Percentiles rank a stretch among this genome's conserved stretches.
Evolutionary conservation across 2,888 invertebrate species (phyloP).

Genomic region (Allolobophora icterica): DNA sequence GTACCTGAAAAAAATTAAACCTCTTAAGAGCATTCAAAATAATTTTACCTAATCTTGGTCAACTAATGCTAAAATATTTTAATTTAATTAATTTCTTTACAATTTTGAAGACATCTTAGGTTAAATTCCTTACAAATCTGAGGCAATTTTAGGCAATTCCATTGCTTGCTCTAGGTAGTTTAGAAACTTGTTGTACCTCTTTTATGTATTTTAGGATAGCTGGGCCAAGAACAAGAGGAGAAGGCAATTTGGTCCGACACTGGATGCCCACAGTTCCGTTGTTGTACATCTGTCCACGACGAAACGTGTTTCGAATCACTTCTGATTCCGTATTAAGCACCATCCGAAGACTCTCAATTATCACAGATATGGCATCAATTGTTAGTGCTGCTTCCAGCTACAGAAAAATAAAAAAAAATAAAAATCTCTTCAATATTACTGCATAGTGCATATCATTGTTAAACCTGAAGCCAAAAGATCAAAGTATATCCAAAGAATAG

Average conservation of each 20-base stretch:
- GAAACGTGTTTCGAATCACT: slow-evolving; percentile 69
- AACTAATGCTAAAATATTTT: neutral
- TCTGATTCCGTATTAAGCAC: slow-evolving; percentile 85
- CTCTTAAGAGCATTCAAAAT: no score
- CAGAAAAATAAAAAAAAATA: neutral
- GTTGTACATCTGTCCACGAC: slow-evolving; percentile 46
- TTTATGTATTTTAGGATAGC: slow-evolving; percentile 54
- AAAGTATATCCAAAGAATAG: neutral
- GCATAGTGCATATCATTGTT: neutral
- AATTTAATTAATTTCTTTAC: neutral
- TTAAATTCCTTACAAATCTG: neutral
- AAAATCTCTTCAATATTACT: neutral
- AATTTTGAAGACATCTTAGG: neutral
- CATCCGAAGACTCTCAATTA: slow-evolving; percentile 87
- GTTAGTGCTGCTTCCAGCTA: slow-evolving; percentile 92
- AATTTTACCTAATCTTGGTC: neutral
- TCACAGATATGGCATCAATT: slow-evolving; percentile 93
- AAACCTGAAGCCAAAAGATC: neutral
- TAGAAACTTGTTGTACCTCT: slow-evolving; percentile 45
- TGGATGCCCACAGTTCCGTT: slow-evolving; percentile 37
- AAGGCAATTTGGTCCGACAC: slow-evolving; percentile 17
- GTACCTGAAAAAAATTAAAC: no score
- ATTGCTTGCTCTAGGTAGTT: neutral
- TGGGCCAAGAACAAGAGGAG: slow-evolving; percentile 53
- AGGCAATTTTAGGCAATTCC: neutral